phyloP scores from a whole-genome alignment of 2,113 vertebrate species.

The Gavia stellata region DNA sequence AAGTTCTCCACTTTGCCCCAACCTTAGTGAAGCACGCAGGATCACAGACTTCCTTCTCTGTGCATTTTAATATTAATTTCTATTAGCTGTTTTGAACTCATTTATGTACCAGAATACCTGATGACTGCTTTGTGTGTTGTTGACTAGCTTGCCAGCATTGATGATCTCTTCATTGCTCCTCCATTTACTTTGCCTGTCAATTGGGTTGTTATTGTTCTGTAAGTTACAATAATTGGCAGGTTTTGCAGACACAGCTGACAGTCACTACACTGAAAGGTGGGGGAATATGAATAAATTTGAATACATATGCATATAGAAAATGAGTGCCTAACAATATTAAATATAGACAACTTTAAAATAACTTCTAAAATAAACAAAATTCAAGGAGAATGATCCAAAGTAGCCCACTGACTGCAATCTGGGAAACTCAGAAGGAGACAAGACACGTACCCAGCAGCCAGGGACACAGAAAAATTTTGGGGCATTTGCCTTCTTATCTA shows the following conservation, averaged over 20 bases:
- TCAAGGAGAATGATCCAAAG: neutral
- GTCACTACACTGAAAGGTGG: neutral
- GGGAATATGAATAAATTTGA: constrained; percentile 32
- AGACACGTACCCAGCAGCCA: neutral
- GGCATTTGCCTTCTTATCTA: neutral
- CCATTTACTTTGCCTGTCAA: neutral
- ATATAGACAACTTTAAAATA: neutral
- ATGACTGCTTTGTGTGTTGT: neutral
- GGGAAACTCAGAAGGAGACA: neutral
- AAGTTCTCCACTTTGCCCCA: neutral
- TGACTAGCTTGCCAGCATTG: neutral
- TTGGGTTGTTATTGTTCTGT: constrained; percentile 32
- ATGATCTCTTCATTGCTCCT: neutral
- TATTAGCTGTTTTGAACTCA: neutral
- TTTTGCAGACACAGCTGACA: constrained; percentile 14
- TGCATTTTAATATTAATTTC: neutral
- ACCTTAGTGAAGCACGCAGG: neutral
- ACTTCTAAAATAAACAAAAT: neutral
- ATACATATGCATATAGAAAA: constrained; percentile 19
- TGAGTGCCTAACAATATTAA: neutral
- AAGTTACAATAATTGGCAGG: constrained; percentile 14
- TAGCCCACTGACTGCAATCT: neutral
- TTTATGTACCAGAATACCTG: neutral
- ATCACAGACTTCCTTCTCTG: neutral
- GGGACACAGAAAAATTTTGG: neutral